phyloP scores from a whole-genome alignment of 2,113 vertebrate genomes.

The Tragulus kanchil region DNA sequence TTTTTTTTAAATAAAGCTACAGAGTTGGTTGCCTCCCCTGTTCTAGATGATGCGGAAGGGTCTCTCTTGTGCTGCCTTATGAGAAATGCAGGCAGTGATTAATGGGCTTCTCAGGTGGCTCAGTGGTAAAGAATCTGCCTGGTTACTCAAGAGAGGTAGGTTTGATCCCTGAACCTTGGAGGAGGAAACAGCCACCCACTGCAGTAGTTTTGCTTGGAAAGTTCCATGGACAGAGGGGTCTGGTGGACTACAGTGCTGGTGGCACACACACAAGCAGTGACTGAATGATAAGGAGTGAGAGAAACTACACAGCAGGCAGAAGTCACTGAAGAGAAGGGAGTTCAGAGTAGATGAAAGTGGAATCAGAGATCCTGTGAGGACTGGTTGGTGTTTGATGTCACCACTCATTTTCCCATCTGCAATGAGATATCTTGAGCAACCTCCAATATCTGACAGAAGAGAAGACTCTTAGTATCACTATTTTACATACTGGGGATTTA shows the following conservation, averaged over 20 bases:
- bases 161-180: too few relatives aligned
- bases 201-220: too few relatives aligned
- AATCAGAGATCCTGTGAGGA: not conserved
- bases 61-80: not conserved
- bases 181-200: too few relatives aligned
- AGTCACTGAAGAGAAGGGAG: not conserved
- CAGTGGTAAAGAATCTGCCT: too few relatives aligned
- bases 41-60: not conserved
- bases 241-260: too few relatives aligned
- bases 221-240: too few relatives aligned
- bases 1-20: too few relatives aligned
- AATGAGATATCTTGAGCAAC: not conserved
- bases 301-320: not conserved
- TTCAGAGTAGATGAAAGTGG: not conserved
- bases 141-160: too few relatives aligned
- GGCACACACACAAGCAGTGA: not conserved
- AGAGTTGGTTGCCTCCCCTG: not conserved
- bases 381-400: not conserved
- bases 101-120: too few relatives aligned
- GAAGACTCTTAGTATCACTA: not conserved
- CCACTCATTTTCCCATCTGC: not conserved
- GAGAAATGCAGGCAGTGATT: not conserved
- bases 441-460: not conserved
- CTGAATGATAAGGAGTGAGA: not conserved
- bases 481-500: not conserved